Evolutionary conservation across 2,888 invertebrate species (phyloP), one percentile per base, ranked within the genome.

Genomic region (Brachyptera putata): DNA sequence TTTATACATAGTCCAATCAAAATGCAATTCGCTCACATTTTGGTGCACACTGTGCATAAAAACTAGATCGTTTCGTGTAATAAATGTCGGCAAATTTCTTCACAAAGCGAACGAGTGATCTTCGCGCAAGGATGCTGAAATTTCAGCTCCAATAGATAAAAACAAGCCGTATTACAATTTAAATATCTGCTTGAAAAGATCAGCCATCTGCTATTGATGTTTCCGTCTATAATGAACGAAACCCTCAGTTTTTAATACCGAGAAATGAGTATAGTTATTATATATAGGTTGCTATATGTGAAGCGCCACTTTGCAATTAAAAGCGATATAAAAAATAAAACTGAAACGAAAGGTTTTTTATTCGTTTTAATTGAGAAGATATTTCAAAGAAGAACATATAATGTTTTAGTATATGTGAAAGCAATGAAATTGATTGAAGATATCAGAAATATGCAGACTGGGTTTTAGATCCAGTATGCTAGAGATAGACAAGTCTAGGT

Each of bases 151-250:
- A 39, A 46, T 46, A 46, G 30, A 46, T 57, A 57, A 57, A 57
- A 57, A 57, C 57, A 57, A 57, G 57, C 43, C 18, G 18, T 18
- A 43, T 43, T 21, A 43, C 9, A 21, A 43, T 43, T 43, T 43
- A 18, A 43, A 37, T 34, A 34, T 37, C n/a, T n/a, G 30, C 30
- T 7, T 5, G 30, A 30, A n/a, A 43, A n/a, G 43, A 43, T 5
- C 11, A 14, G 21, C 57, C 57, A 57, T 57, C 43, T 57, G 57
- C 57, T 43, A 57, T 57, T 57, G 57, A 57, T 57, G 57, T 57
- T 43, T 30, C 25, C 21, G 46, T 57, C 43, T 46, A 57, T 43
- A 43, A 43, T 43, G 43, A 43, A 43, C 43, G 43, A 43, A 43
- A 16, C 43, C 43, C 43, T 43, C 21, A 43, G 43, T 43, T 43